Conservation (phyloP, 2,888 invertebrate genomes). For the Pedicia rivosa region DNA sequence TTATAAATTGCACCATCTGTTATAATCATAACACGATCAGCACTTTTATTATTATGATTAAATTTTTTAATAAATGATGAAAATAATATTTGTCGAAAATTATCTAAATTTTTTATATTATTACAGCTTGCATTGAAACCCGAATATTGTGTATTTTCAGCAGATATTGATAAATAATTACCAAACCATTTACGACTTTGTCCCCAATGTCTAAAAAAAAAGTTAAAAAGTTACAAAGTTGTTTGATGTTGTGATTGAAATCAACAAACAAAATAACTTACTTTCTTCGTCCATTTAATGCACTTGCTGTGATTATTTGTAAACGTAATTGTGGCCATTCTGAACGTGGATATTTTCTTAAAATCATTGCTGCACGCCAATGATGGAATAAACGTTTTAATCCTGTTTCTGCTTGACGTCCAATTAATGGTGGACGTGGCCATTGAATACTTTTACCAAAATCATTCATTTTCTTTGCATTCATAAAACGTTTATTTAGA, state of each 20-base stretch:
- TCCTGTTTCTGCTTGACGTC: conserved; percentile 42
- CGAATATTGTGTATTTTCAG: conserved; percentile 50
- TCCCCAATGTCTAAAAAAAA: conserved; percentile 42
- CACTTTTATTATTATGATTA: conserved; percentile 50
- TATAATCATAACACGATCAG: conserved; percentile 76
- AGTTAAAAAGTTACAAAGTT: conserved; percentile 28
- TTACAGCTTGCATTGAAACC: conserved; percentile 49
- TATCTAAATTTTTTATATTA: conserved; percentile 48
- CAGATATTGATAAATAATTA: conserved; percentile 55
- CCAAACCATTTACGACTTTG: conserved; percentile 67
- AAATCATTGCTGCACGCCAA: conserved; percentile 79
- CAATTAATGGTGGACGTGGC: conserved; percentile 63
- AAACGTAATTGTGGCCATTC: conserved; percentile 80
- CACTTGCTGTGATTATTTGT: conserved; percentile 62
- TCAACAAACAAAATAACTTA: neutral
- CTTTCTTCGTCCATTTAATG: conserved; percentile 39
- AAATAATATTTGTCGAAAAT: conserved; percentile 38
- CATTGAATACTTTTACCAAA: conserved; percentile 65
- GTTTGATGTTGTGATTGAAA: neutral
- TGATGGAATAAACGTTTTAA: conserved; percentile 49
- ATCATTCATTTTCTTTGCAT: conserved; percentile 48
- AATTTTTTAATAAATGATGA: conserved; percentile 29
- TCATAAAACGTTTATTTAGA: conserved; percentile 44
- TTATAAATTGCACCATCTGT: conserved; percentile 78
- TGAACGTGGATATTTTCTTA: conserved; percentile 59